These are phyloP conservation scores for Regulus satrapa DNA, from an alignment of 2,113 vertebrate genomes.

Conservation along the genomic window DNA sequence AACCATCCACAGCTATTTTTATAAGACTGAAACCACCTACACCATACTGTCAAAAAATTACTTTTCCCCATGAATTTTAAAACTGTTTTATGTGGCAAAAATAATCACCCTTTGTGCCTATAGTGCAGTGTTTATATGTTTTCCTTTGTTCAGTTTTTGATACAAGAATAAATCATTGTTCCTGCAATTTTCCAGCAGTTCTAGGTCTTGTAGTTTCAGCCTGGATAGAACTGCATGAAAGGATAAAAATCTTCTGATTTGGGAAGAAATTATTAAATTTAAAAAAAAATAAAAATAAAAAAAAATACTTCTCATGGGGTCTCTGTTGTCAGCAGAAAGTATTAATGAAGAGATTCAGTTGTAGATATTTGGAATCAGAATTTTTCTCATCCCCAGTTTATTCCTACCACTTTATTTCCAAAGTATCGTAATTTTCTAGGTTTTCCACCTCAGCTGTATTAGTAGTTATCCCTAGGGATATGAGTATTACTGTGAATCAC, in stretches of 20 bases:
- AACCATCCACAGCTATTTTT: background rate
- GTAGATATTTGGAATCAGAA: background rate
- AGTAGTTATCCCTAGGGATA: background rate
- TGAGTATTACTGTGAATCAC: background rate
- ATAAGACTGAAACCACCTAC: background rate
- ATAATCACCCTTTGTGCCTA: conserved; percentile 10
- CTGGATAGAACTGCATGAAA: background rate
- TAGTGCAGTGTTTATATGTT: conserved; percentile 1
- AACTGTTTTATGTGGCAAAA: conserved; percentile 4
- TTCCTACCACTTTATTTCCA: background rate
- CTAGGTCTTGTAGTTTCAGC: background rate
- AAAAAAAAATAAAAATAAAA: background rate
- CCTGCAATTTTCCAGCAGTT: background rate
- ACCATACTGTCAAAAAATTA: background rate
- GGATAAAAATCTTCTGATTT: background rate
- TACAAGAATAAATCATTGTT: background rate
- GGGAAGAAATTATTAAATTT: too few relatives aligned
- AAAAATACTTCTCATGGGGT: background rate
- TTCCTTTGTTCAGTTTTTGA: background rate
- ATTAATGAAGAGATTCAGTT: background rate
- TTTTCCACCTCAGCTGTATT: background rate
- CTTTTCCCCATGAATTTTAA: conserved; percentile 11
- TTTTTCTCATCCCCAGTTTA: background rate
- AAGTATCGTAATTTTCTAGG: background rate
- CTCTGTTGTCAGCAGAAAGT: background rate